Base-by-base conservation (phyloP, 1,140 invertebrate species). In the Lutraria rhynchaena region DNA sequence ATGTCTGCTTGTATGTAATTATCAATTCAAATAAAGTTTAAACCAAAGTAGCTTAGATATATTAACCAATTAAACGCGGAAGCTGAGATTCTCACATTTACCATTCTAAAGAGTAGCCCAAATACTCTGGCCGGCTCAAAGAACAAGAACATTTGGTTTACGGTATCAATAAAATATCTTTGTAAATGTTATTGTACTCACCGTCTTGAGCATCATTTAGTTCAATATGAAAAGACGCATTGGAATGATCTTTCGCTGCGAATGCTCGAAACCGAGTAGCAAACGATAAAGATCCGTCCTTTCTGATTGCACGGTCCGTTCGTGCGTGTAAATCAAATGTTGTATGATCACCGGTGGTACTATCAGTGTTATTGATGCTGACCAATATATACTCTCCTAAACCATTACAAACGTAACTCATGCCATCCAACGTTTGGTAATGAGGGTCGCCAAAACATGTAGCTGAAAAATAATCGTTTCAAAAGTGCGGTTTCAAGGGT, bases 381-480 rank as follows among this genome's bases (percentile, higher is more conserved):
- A 74, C 5, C 1, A 74, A 31, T 3, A n/a, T 46, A 41, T 77
- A 77, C 22, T 77, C 74, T 33, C 74, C 74, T 22, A 63, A 37
- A 24, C 74, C 74, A 63, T 77, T 77, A 35, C 63, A 77, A 3
- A 49, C 65, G 17, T 35, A 77, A 7, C 51, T 53, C 31, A 51
- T 63, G 19, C 44, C 44, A 31, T 77, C 74, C 7, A 77, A 24
- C 24, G 74, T 77, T 19, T 17, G 9, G 17, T 65, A 24, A 77
- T 77, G 74, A 35, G 74, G 74, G 29, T 77, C 74, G 19, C 74
- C 74, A 58, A 58, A 77, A 0, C 19, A 51, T 11, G 29, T 19
- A 49, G 29, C 74, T 77, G 22, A 17, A 73, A 73, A 41, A 41
- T 7, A n/a, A n/a, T n/a, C n/a, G n/a, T n/a, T n/a, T n/a, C n/a